Percentiles rank a stretch among this genome's conserved stretches.
Conservation (phyloP, 2,113 vertebrate genomes). For the Pseudorasbora parva region DNA sequence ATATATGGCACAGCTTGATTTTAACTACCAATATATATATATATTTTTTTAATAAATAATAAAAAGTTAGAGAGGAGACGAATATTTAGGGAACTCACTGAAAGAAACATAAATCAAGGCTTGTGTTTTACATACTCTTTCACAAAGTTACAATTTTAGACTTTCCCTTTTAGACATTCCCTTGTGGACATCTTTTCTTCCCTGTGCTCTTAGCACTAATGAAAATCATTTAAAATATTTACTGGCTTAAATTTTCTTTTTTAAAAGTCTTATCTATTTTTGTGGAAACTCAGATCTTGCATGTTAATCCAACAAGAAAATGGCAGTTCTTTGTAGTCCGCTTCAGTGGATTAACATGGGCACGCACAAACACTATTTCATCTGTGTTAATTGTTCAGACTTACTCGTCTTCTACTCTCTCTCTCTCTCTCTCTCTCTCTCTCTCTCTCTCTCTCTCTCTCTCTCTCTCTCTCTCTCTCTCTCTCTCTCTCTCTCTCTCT, state of each 20-base stretch:
- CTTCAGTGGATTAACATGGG: background rate
- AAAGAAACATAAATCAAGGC: background rate
- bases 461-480: background rate
- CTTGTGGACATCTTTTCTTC: background rate
- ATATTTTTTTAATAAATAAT: no score
- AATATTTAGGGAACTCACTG: background rate
- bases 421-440: background rate
- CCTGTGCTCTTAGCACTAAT: background rate
- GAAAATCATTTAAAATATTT: conserved; percentile 1
- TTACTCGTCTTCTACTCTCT: background rate
- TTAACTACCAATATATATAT: no score
- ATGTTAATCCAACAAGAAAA: background rate
- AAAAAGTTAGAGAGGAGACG: background rate
- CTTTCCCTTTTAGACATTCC: background rate
- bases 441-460: no score
- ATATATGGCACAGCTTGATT: no score
- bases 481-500: background rate
- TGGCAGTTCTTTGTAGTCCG: background rate
- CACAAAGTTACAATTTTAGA: background rate
- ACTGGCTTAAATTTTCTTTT: background rate
- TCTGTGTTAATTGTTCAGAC: conserved; percentile 6
- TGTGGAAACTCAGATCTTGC: background rate
- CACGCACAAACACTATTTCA: conserved; percentile 14
- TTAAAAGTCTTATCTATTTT: conserved; percentile 14
- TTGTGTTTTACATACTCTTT: background rate